Percentiles rank a stretch among this genome's conserved stretches.
These are phyloP conservation scores for Rhinella marina DNA, from an alignment of 2,797 vertebrate species.

Conservation along the genomic window DNA sequence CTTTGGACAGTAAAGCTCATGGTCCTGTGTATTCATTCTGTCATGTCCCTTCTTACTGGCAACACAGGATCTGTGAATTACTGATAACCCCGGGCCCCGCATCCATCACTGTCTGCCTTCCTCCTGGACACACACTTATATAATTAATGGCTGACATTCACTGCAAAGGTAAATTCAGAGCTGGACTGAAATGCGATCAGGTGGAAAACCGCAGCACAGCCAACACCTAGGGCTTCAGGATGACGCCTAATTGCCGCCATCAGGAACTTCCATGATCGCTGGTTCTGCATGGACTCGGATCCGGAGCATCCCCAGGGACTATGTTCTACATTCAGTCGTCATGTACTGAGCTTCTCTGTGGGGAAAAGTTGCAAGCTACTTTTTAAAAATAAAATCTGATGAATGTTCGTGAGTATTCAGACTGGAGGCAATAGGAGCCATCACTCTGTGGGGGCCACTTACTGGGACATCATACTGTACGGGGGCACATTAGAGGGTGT, in stretches of 20 bases:
- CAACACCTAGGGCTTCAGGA: background rate
- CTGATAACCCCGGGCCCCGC: background rate
- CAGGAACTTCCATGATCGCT: background rate
- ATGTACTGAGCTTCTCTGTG: too few relatives aligned
- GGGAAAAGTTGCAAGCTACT: too few relatives aligned
- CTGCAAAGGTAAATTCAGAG: background rate
- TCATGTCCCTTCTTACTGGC: background rate
- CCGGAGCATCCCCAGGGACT: too few relatives aligned
- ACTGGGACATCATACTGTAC: too few relatives aligned
- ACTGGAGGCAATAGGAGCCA: too few relatives aligned
- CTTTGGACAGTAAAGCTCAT: background rate
- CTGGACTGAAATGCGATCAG: background rate
- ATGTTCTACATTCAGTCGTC: too few relatives aligned
- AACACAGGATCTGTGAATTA: background rate
- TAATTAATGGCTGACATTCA: slow-evolving; percentile 3
- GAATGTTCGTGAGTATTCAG: too few relatives aligned
- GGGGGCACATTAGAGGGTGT: too few relatives aligned
- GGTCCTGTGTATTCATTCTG: background rate
- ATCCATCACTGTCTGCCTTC: slow-evolving; percentile 8
- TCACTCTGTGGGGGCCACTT: too few relatives aligned
- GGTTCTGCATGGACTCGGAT: too few relatives aligned
- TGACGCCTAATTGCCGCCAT: background rate
- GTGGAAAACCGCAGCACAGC: background rate
- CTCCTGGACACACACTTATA: background rate
- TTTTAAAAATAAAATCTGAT: too few relatives aligned